Evolutionary conservation across 2,797 vertebrate genomes (phyloP).

Genomic region (Argya squamiceps): DNA sequence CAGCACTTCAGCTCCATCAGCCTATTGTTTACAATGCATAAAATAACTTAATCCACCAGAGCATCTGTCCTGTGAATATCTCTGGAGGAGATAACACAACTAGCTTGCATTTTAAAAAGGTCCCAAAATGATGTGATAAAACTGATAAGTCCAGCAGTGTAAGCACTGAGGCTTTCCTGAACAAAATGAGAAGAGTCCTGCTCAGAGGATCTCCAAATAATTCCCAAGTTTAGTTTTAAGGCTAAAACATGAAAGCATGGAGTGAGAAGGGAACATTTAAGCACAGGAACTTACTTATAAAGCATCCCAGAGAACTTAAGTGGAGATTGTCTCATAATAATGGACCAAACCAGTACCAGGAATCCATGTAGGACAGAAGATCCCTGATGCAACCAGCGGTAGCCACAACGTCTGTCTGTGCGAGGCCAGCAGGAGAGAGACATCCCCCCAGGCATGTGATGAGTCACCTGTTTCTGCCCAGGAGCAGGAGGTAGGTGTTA

Average conservation of each 20-base stretch:
- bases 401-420: not conserved
- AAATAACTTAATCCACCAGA: conserved; percentile 27
- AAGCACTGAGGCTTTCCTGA: not conserved
- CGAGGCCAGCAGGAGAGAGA: accelerated
- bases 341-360: not conserved
- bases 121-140: not conserved
- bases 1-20: conserved; percentile 25
- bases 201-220: not conserved
- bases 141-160: accelerated
- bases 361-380: not conserved
- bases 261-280: not conserved
- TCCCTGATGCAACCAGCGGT: not conserved
- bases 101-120: not conserved
- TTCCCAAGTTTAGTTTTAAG: not conserved
- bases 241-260: not conserved
- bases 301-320: not conserved
- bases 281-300: not conserved
- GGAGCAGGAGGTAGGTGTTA: not conserved
- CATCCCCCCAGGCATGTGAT: accelerated
- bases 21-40: conserved; percentile 22
- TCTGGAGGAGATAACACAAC: not conserved
- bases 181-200: not conserved
- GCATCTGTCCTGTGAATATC: not conserved
- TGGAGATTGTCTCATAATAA: not conserved
- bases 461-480: not conserved